Conservation (phyloP, 2,113 vertebrate genomes). For the Petrocephalus microphthalmus region DNA sequence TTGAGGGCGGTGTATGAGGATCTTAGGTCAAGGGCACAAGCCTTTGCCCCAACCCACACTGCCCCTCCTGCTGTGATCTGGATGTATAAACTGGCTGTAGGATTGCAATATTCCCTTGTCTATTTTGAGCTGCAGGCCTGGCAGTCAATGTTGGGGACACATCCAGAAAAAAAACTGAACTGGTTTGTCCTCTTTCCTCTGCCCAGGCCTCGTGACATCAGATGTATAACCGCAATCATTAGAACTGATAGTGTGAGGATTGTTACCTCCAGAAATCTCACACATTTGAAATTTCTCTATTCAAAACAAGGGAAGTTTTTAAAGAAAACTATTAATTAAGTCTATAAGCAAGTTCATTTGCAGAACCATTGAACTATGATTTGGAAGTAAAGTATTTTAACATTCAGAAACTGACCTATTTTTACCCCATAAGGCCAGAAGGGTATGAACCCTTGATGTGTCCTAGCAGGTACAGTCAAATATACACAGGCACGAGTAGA, state of each 20-base stretch:
- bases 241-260: neutral
- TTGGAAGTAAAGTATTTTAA: neutral
- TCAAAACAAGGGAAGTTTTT: neutral
- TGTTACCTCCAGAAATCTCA: neutral
- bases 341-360: neutral
- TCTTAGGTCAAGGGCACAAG: neutral
- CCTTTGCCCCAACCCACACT: neutral
- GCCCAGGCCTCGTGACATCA: neutral
- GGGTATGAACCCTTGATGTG: neutral
- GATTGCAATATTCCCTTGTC: neutral
- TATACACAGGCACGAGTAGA: neutral
- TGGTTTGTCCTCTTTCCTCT: neutral
- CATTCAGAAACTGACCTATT: neutral
- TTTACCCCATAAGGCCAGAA: neutral
- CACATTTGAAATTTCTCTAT: neutral
- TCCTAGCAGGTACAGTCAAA: neutral
- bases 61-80: conserved; percentile 8
- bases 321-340: neutral
- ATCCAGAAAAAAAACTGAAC: neutral
- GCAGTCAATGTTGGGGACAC: neutral
- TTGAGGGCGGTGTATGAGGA: neutral
- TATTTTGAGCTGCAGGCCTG: neutral
- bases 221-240: neutral
- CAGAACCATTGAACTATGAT: neutral
- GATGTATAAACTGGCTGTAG: neutral